Evolutionary conservation across 1,140 invertebrate species (phyloP).

Genomic region (Coboldia fuscipes): DNA sequence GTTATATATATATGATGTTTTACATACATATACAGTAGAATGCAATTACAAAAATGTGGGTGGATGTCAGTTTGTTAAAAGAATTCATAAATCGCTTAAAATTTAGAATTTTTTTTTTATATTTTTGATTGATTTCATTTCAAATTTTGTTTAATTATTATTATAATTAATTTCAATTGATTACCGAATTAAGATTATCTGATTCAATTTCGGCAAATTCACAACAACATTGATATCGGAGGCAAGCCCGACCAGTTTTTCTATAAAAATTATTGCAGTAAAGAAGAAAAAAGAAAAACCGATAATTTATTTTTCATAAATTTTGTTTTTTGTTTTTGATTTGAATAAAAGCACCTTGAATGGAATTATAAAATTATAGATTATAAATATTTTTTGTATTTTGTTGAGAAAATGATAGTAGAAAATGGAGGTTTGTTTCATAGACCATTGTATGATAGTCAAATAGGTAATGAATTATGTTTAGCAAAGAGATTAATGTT

Average conservation of each 20-base stretch:
- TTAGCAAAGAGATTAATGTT: too few relatives aligned
- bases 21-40: too few relatives aligned
- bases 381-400: too few relatives aligned
- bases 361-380: too few relatives aligned
- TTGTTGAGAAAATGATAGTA: too few relatives aligned
- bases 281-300: not conserved
- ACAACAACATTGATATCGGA: constrained; percentile 24
- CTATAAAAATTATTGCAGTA: constrained; percentile 14
- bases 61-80: not conserved
- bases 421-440: too few relatives aligned
- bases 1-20: too few relatives aligned
- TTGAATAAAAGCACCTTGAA: too few relatives aligned
- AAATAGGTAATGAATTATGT: too few relatives aligned
- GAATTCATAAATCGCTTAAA: not conserved
- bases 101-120: not conserved
- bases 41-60: not conserved
- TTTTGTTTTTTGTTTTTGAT: too few relatives aligned
- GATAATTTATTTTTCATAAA: too few relatives aligned
- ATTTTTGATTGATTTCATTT: not conserved
- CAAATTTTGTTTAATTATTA: not conserved
- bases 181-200: constrained; percentile 10
- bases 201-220: constrained; percentile 23
- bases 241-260: constrained; percentile 23
- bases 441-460: too few relatives aligned
- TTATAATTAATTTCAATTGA: not conserved